A percentile compares a stretch with the other conserved stretches of the same genome.
These are phyloP conservation scores for Sinocyclocheilus anophthalmus DNA, from an alignment of 2,113 vertebrate genomes.

Conservation along the genomic window DNA sequence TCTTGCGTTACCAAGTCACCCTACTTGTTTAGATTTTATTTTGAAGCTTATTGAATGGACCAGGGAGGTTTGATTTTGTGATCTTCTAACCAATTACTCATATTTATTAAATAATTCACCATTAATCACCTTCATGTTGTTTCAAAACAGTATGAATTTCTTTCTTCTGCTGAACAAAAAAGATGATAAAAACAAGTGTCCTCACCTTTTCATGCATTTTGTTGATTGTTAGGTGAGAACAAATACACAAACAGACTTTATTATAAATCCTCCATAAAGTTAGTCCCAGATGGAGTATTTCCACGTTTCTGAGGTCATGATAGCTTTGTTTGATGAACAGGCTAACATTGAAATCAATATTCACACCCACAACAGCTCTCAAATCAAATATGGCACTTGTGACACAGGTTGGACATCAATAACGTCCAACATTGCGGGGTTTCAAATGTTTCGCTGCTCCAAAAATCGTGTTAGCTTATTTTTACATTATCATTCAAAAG, in stretches of 20 bases:
- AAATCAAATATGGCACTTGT: not conserved
- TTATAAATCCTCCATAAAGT: not conserved
- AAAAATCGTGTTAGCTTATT: not conserved
- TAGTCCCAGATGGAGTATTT: not conserved
- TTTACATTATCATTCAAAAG: not conserved
- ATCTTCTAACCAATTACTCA: not conserved
- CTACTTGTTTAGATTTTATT: conserved; percentile 37
- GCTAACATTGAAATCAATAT: not conserved
- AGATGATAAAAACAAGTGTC: not conserved
- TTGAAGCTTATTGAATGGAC: conserved; percentile 23
- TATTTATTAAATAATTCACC: not conserved
- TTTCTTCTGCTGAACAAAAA: too few species aligned
- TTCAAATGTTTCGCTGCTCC: not conserved
- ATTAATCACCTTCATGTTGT: not conserved
- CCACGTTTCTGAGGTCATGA: not conserved
- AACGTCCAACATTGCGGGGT: not conserved
- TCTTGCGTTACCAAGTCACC: conserved; percentile 41
- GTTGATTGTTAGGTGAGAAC: not conserved
- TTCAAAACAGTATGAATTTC: too few species aligned
- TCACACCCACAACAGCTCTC: not conserved
- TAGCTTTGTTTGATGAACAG: not conserved
- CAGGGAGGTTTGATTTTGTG: not conserved
- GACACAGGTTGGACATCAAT: not conserved
- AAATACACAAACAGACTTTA: not conserved
- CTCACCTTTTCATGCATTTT: not conserved